Conservation (phyloP, 2,888 invertebrate genomes). For the Phoenoteleia sp. region DNA sequence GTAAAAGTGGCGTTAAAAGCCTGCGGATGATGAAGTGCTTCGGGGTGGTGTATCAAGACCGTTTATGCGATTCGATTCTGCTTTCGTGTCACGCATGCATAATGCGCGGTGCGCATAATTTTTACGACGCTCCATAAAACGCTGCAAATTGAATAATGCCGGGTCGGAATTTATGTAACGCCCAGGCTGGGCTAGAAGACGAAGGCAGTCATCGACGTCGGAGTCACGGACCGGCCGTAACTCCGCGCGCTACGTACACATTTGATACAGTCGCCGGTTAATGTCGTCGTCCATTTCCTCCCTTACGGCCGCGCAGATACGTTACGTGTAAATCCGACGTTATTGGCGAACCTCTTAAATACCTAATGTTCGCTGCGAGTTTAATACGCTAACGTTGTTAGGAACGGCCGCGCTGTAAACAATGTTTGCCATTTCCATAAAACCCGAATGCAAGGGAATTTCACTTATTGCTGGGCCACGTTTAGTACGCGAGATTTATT, state of each 20-base stretch:
- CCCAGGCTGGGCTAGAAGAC: conserved; percentile 37
- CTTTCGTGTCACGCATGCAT: conserved; percentile 77
- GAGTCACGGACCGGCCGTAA: conserved; percentile 81
- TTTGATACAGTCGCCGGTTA: conserved; percentile 72
- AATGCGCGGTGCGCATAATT: conserved; percentile 78
- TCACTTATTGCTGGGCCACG: conserved; percentile 41
- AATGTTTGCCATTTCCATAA: conserved; percentile 57
- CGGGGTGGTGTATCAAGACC: not conserved
- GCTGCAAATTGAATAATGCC: conserved; percentile 76
- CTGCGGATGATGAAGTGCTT: conserved; percentile 18
- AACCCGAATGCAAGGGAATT: conserved; percentile 42
- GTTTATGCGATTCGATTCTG: conserved; percentile 48
- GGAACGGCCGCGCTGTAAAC: conserved; percentile 48
- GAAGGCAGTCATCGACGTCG: conserved; percentile 69
- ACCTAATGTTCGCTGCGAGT: conserved; percentile 44
- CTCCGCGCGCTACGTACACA: conserved; percentile 72
- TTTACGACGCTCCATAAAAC: conserved; percentile 79
- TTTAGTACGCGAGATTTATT: conserved; percentile 56
- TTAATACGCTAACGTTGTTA: conserved; percentile 39
- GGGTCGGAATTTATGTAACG: conserved; percentile 73
- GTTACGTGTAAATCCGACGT: conserved; percentile 57
- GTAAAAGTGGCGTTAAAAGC: conserved; percentile 21
- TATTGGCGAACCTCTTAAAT: conserved; percentile 66
- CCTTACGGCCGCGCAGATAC: conserved; percentile 54
- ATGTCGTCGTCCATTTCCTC: conserved; percentile 66